Conservation (phyloP, 1,140 invertebrate species). For the Drosophila bocqueti region DNA sequence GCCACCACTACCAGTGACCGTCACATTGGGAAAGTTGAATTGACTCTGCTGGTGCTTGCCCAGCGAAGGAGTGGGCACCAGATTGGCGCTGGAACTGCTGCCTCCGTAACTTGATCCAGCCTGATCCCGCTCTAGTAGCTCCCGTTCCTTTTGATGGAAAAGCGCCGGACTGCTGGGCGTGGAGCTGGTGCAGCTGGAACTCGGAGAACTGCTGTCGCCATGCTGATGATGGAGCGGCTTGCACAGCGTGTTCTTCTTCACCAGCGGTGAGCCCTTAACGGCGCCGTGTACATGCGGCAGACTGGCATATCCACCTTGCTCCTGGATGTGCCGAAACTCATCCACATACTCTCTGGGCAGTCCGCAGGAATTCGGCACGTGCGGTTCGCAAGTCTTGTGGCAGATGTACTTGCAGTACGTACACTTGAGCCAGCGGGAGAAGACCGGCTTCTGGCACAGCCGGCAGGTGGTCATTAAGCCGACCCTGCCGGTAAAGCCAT, state of each 20-base stretch:
- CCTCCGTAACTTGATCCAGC: slow-evolving; percentile 58
- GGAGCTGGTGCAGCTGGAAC: slow-evolving; percentile 98
- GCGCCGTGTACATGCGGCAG: slow-evolving; percentile 37
- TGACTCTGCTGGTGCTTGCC: slow-evolving; percentile 86
- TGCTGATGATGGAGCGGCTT: slow-evolving; percentile 72
- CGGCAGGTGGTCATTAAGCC: slow-evolving; percentile 96
- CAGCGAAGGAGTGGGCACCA: slow-evolving; percentile 30
- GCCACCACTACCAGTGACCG: slow-evolving; percentile 59
- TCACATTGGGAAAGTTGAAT: slow-evolving; percentile 93
- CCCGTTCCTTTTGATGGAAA: slow-evolving; percentile 85
- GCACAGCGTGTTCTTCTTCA: slow-evolving; percentile 57
- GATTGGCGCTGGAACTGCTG: slow-evolving; percentile 77
- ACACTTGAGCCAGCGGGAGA: slow-evolving; percentile 93
- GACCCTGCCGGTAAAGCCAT: slow-evolving; percentile 93
- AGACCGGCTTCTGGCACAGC: slow-evolving; percentile 96
- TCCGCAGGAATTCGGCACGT: slow-evolving; percentile 96
- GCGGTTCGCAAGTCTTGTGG: slow-evolving; percentile 93
- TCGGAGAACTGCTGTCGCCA: slow-evolving; percentile 96
- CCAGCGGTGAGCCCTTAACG: slow-evolving; percentile 85
- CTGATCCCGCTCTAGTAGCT: slow-evolving; percentile 44
- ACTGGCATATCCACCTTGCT: slow-evolving; percentile 86
- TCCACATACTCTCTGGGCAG: slow-evolving; percentile 93
- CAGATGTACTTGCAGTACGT: slow-evolving; percentile 98
- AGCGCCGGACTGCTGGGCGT: slow-evolving; percentile 97
- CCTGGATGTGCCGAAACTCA: slow-evolving; percentile 89